Evolutionary conservation across 1,140 invertebrate species (phyloP), one percentile per base, ranked within the genome.

Genomic region (Drosophila santomea): DNA sequence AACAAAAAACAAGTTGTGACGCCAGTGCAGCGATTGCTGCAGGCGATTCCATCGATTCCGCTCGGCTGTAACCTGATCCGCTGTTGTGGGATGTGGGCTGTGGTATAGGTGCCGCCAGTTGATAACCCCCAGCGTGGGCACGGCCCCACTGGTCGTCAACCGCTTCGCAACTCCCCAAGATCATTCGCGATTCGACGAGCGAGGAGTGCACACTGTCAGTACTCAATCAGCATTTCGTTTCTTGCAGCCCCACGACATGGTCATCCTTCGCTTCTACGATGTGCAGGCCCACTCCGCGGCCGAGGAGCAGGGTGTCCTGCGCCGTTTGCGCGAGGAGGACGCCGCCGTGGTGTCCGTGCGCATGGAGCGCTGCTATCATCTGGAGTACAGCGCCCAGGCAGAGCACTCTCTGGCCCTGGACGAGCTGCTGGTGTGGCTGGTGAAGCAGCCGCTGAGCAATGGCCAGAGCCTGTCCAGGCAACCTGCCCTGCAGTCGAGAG

Each of bases 311-410:
- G 63, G 61, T 17, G 55, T 73, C 3, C 55, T 86, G 35, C 43
- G 67, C 32, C 88, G 80, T 6, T 50, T 86, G 17, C 71, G 78
- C 36, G 17, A 20, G 4, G 50, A 75, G 4, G 74, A 76, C 23
- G 7, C 4, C 2, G 32, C 43, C 3, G 15, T 88, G 32, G 12
- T 52, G 12, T 74, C 84, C 55, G 80, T 97, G 12, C 93, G 94
- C 55, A 95, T 96, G 39, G 97, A 98, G 93, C 92, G 95, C 32
- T 97, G 97, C 93, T 97, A 95, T 92, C 96, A 97, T 91, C 93
- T 98, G 59, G 95, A 96, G 92, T 89, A 94, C 17, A 92, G 23
- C 11, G 28, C n/a, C 10, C 25, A 25, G 10, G 15, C 25, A 4
- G 92, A 55, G 93, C 94, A 85, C 92, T 84, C 61, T 80, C 92